Percentiles rank a stretch among this genome's conserved stretches.
phyloP scores from a whole-genome alignment of 2,797 vertebrate species.

The Chiloscyllium punctatum region DNA sequence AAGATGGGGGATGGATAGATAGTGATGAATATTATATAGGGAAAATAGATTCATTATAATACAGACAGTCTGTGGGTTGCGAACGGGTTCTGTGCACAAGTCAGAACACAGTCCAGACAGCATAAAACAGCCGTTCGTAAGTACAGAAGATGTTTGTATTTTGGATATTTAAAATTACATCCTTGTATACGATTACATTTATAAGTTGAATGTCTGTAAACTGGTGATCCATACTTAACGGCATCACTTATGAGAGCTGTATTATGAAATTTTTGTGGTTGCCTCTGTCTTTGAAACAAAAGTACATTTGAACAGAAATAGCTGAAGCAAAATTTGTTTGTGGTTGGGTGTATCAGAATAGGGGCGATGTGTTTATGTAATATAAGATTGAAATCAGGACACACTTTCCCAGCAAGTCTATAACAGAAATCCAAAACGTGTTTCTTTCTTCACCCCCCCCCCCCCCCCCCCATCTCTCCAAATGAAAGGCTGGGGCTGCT shows the following conservation, averaged over 20 bases:
- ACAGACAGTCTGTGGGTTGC: too few species aligned
- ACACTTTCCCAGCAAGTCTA: background rate
- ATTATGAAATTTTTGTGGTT: background rate
- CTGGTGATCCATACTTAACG: background rate
- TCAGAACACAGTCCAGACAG: too few species aligned
- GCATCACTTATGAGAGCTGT: too few species aligned
- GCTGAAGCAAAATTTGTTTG: background rate
- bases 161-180: too few species aligned
- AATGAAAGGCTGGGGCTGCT: background rate
- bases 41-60: background rate
- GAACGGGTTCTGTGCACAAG: too few species aligned
- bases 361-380: background rate
- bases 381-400: background rate
- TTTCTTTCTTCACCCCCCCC: background rate
- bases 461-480: background rate
- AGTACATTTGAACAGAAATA: background rate
- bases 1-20: background rate
- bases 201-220: too few species aligned
- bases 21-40: background rate
- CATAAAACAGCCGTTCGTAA: too few species aligned
- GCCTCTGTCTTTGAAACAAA: background rate
- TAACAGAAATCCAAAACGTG: background rate
- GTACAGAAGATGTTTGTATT: too few species aligned
- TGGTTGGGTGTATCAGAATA: background rate
- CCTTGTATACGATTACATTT: too few species aligned